A percentile compares a stretch with the other conserved stretches of the same genome.
Evolutionary conservation across 2,888 invertebrate genomes (phyloP).

Genomic region (Drosophila parthenogenetica): DNA sequence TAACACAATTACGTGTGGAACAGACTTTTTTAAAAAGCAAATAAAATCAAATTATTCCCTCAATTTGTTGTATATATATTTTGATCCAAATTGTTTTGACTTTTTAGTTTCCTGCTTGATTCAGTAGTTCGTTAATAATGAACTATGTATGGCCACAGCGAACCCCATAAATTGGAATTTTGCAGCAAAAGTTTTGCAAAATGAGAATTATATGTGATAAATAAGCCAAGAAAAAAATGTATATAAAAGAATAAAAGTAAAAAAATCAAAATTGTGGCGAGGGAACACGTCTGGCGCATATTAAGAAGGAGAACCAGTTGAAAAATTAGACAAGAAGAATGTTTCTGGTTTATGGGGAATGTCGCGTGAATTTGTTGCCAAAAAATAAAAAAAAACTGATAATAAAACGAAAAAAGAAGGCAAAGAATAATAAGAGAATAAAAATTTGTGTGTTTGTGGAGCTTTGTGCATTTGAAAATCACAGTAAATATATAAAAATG

Average conservation of each 20-base stretch:
- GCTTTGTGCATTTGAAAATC: constrained; percentile 32
- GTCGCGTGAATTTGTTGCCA: constrained; percentile 67
- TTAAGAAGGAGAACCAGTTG: constrained; percentile 68
- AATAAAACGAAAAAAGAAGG: constrained; percentile 1
- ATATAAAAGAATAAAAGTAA: not conserved
- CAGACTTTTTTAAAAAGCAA: too few relatives aligned
- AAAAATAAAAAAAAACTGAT: constrained; percentile 7
- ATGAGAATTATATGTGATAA: constrained; percentile 29
- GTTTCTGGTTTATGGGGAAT: constrained; percentile 57
- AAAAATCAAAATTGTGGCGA: not conserved
- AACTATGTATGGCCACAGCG: constrained; percentile 15
- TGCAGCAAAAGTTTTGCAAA: constrained; percentile 16
- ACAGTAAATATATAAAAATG: constrained; percentile 30
- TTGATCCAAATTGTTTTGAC: not conserved
- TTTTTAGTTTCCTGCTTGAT: constrained; percentile 1
- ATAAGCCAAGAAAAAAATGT: constrained; percentile 19
- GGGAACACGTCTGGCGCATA: constrained; percentile 62
- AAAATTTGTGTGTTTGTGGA: not conserved
- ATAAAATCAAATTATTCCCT: not conserved
- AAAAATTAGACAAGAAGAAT: constrained; percentile 61
- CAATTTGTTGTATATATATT: not conserved
- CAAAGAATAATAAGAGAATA: constrained; percentile 12
- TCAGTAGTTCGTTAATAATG: not conserved
- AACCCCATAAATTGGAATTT: constrained; percentile 55
- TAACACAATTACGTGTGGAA: not conserved